Evolutionary conservation across 2,113 vertebrate genomes (phyloP), one percentile per base, ranked within the genome.

Genomic region (Cynocephalus volans): DNA sequence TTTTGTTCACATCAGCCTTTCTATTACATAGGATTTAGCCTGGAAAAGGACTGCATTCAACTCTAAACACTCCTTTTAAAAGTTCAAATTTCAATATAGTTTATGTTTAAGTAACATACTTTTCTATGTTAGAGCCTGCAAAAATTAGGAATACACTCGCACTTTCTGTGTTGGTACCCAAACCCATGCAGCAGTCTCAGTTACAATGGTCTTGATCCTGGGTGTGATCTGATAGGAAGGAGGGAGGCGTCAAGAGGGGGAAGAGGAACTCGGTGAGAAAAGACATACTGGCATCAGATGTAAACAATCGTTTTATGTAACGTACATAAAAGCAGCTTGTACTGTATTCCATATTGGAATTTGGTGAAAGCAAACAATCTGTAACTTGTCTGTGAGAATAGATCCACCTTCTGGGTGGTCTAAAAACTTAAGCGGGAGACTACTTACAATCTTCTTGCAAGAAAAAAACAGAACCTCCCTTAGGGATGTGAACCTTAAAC

Each of bases 301-400:
- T 84, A 24, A 17, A 73, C 15, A 33, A 33, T 84, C 58, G 54
- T n/a, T 90, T 92, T 54, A 69, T 54, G 31, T 79, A 52, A 28
- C 14, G 56, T 23, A 52, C 80, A 84, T 36, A 60, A 52, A 45
- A 50, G 67, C 64, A 84, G 12, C 50, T 19, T 88, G 45, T 31
- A 28, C 45, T 85, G 41, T 33, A 58, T 56, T 95, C 76, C n/a
- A 77, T 26, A 79, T 11, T 12, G 81, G 60, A 91, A 72, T 62
- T 91, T 96, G 95, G 69, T 72, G 81, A 95, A 95, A 96, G 83
- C 76, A 93, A 85, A 93, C 8, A 54, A 73, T 77, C 26, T 88
- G 60, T 58, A 69, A 95, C 56, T 96, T 90, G 58, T 86, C 83
- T 87, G 10, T 80, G 45, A 70, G 58, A 92, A 72, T 31, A 62